Base-by-base conservation (phyloP, 2,113 vertebrate genomes). In the Lucifuga dentata region DNA sequence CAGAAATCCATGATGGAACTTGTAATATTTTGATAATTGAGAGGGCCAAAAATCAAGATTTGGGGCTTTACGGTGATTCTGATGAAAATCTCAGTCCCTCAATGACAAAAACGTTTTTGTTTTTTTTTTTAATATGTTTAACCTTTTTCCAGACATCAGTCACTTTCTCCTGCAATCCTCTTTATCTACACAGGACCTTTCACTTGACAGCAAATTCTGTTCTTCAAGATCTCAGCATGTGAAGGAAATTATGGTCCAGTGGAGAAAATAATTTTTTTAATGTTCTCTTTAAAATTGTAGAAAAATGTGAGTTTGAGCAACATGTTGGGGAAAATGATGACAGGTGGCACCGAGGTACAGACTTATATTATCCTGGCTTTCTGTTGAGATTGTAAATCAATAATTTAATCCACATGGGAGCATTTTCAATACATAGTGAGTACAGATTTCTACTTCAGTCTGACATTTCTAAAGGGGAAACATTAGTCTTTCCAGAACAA, bases 191-290 rank as follows among this genome's bases (percentile, higher is more conserved):
- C 21, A 53, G 40, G 50, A 62, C 41, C 26, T 20, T 33, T 6
- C 16, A 60, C 40, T 48, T 20, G 45, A 72, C 40, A 53, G 62
- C 20, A 52, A 62, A 46, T 32, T 53, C 41, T 20, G 20, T 68
- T 76, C 52, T 65, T 76, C 65, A 61, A 49, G 62, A 69, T 75
- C 68, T 73, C 61, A 72, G 72, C 45, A 23, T 74, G 74, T 72
- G 55, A 52, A 76, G 65, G 40, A 61, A 35, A 69, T 52, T 36
- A 68, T 36, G 21, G 55, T 32, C 16, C 3, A n/a, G 11, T 32
- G n/a, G 39, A 66, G 48, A 68, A 66, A 48, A 57, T 50, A 3
- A 21, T 11, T 68, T 48, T 36, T 62, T 23, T 9, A 17, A 29
- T 46, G 40, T 39, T 52, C 11, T 24, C 33, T 61, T 29, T n/a